Evolutionary conservation across 2,888 invertebrate species (phyloP), one percentile per base, ranked within the genome.

Genomic region (Cerceris ruficornis): DNA sequence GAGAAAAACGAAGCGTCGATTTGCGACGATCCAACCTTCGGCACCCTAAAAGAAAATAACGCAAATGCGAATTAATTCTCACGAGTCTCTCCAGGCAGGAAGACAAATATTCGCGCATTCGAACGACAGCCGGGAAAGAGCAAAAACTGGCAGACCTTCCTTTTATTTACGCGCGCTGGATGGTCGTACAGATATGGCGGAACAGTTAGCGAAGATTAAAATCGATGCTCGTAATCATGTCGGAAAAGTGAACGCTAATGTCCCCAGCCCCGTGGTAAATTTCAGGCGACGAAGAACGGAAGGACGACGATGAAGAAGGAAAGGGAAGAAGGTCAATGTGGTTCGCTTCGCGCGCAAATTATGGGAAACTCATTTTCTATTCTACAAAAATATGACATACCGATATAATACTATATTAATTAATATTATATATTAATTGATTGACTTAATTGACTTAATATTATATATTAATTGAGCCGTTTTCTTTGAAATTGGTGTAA

Each of bases 161-260:
- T 46, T 43, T 59, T 68, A 68, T 74, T 64, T 73, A 64, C 64
- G n/a, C n/a, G 43, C 8, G n/a, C n/a, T 42, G 11, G 15, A 15
- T 13, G n/a, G n/a, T 13, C 52, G n/a, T 52, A n/a, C n/a, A 28
- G 28, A n/a, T 52, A 14, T n/a, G n/a, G 14, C 28, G 28, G 15
- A 11, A 7, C 17, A 15, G 8, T 28, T 17, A 4, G 42, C 59
- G 41, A 14, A 42, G 59, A 42, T 41, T 42, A n/a, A 59, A 59
- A 42, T 28, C 13, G 57, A 57, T 57, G 57, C 17, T 7, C n/a
- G 28, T 17, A 42, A 28, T 55, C 41, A 13, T 59, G 41, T 42
- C 59, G 42, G 46, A 49, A 72, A 43, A 14, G 42, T 41, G 59
- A 52, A 42, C 28, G n/a, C 41, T 52, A 52, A 52, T 52, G 52